Base-by-base conservation (phyloP, 2,797 vertebrate species). In the Trachurus trachurus region DNA sequence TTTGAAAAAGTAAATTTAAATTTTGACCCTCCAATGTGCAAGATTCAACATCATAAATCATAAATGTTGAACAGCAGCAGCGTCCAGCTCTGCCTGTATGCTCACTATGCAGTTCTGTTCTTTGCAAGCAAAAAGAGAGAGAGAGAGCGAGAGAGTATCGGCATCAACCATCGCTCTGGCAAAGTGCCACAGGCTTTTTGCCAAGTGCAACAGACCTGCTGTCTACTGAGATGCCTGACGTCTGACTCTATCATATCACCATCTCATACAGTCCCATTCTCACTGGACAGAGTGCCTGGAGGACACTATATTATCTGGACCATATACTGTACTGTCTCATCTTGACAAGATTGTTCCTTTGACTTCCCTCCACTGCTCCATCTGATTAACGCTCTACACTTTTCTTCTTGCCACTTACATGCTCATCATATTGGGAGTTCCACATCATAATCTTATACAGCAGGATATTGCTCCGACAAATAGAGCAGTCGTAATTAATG, bases 151-250 rank as follows among this genome's bases (percentile, higher is more conserved):
- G n/a, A 37, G 58, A 19, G 15, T 56, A 63, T 80, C 62, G 68
- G 68, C 65, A 29, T 81, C 66, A 82, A 34, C 42, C 75, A 11
- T 61, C 74, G 49, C 52, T 42, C 59, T 88, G 88, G 88, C 85
- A 64, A 69, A 61, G 22, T 50, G 85, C 87, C 87, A 74, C 65
- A 15, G 74, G 80, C 88, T 83, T 75, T 67, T 60, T 76, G 84
- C 88, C 90, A 90, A 81, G 71, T 72, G 60, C 84, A 76, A 62
- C 78, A 69, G 75, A 84, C 83, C 58, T 66, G 68, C 75, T 81
- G 69, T 86, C 78, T 66, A n/a, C 73, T 72, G 61, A 74, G 65
- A 80, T 1, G n/a, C 49, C 47, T 5, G 8, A n/a, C 9, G 22
- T 82, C 75, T 47, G 58, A 82, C 73, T 78, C 59, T 40, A 58